Evolutionary conservation across 2,113 vertebrate genomes (phyloP).

Genomic region (Cottus gobio): DNA sequence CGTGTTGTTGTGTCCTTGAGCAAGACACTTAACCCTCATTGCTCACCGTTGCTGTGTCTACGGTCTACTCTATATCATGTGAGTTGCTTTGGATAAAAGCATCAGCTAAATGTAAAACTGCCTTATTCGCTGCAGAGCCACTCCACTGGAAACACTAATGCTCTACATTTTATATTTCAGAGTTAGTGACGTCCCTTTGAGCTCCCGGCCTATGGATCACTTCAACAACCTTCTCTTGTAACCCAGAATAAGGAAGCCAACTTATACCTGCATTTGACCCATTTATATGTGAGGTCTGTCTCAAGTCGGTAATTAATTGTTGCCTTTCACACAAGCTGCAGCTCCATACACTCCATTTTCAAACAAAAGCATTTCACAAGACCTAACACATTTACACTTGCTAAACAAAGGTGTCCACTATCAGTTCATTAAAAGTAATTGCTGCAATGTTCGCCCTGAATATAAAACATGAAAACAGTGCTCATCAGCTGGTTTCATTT

Average conservation of each 20-base stretch:
- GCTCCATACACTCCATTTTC: not conserved
- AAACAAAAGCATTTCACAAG: not conserved
- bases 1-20: no score
- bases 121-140: not conserved
- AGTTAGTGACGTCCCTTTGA: not conserved
- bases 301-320: not conserved
- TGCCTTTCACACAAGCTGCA: not conserved
- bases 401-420: not conserved
- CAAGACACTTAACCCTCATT: no score
- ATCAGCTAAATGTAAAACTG: no score
- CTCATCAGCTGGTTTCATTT: no score
- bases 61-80: no score
- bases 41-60: no score
- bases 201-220: not conserved
- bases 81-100: no score
- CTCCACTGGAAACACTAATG: not conserved
- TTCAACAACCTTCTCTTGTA: not conserved
- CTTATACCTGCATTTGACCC: not conserved
- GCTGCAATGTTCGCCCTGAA: not conserved
- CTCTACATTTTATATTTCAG: constrained; percentile 4
- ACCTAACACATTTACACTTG: not conserved
- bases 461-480: not conserved
- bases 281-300: not conserved
- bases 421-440: not conserved
- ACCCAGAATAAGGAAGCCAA: not conserved